Conservation (phyloP, 2,888 invertebrate genomes). For the Noctua pronuba region DNA sequence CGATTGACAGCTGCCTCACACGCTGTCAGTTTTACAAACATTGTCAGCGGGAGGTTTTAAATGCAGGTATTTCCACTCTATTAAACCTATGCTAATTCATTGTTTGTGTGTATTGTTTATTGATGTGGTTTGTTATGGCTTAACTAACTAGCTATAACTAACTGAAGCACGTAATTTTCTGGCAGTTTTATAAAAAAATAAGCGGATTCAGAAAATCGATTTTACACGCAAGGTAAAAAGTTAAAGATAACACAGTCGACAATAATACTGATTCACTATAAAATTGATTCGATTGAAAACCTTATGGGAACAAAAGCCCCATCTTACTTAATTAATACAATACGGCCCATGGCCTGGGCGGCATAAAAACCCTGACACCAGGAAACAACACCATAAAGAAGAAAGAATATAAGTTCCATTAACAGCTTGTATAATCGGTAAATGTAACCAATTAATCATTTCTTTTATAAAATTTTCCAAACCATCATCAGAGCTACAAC, state of each 20-base stretch:
- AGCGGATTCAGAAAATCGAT: not conserved
- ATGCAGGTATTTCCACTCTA: constrained; percentile 11
- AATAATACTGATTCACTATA: not conserved
- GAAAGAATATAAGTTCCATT: too few species aligned
- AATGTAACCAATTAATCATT: not conserved
- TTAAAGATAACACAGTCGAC: not conserved
- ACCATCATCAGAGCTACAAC: not conserved
- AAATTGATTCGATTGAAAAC: not conserved
- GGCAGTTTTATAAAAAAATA: not conserved
- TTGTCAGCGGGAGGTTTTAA: not conserved
- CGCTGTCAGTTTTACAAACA: constrained; percentile 22
- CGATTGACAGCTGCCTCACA: constrained; percentile 35
- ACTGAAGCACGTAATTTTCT: not conserved
- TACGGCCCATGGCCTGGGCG: too few species aligned
- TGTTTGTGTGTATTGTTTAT: not conserved
- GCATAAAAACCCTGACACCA: too few species aligned
- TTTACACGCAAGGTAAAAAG: not conserved
- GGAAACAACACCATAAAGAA: too few species aligned
- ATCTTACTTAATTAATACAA: not conserved
- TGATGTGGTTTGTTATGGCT: not conserved
- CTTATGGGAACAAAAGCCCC: not conserved
- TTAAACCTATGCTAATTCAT: not conserved
- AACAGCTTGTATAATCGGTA: too few species aligned
- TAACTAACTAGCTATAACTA: too few species aligned
- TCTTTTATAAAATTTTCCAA: not conserved